Percentiles rank a stretch among this genome's conserved stretches.
phyloP scores from a whole-genome alignment of 2,797 vertebrate genomes.

The Rachycentron canadum region DNA sequence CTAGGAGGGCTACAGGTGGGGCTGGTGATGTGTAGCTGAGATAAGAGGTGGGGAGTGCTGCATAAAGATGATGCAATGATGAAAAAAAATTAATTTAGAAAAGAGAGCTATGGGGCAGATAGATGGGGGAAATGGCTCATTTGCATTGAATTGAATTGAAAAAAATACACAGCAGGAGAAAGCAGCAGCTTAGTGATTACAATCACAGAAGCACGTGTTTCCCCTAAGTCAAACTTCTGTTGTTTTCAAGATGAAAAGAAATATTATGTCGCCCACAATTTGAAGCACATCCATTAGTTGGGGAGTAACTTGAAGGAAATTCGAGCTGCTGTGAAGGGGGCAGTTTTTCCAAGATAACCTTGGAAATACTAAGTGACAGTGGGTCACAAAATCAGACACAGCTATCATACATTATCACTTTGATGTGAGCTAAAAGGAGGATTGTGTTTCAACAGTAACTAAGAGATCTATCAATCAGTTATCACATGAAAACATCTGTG shows the following conservation, averaged over 20 bases:
- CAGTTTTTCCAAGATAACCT: constrained; percentile 59
- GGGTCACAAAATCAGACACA: constrained; percentile 36
- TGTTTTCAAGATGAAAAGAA: constrained; percentile 21
- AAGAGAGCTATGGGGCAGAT: not conserved
- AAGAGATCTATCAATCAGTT: not conserved
- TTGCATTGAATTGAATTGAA: not conserved
- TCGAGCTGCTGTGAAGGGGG: constrained; percentile 26
- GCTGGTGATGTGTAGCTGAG: constrained; percentile 12
- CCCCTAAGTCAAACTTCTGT: constrained; percentile 2
- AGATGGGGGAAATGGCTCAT: not conserved
- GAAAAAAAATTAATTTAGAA: constrained; percentile 1
- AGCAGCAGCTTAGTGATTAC: not conserved
- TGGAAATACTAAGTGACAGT: constrained; percentile 41
- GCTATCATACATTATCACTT: constrained; percentile 22
- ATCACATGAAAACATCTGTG: not conserved
- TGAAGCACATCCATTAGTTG: constrained; percentile 30
- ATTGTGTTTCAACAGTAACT: constrained; percentile 23
- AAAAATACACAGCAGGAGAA: constrained; percentile 1
- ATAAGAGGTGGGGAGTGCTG: constrained; percentile 12
- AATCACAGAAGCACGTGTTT: constrained; percentile 12
- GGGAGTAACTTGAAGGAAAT: constrained; percentile 34
- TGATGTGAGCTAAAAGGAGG: constrained; percentile 20
- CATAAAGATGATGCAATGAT: not conserved
- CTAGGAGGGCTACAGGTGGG: constrained; percentile 5
- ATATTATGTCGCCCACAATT: constrained; percentile 9